A percentile compares a stretch with the other conserved stretches of the same genome.
Evolutionary conservation across 53 echinoderm and acorn worm species (phyloP).

Genomic region (Pentamera pediparva): DNA sequence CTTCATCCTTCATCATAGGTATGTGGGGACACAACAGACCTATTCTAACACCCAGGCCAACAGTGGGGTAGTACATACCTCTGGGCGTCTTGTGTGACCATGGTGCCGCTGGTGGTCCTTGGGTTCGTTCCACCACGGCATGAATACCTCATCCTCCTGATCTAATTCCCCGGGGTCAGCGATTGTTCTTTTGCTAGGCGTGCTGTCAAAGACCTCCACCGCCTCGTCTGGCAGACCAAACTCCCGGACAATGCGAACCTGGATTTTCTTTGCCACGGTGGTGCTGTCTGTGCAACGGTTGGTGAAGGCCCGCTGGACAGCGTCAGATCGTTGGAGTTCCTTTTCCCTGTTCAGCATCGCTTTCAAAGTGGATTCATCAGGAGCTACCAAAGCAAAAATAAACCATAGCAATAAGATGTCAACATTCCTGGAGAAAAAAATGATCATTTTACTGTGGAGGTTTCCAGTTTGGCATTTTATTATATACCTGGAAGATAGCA

Average conservation of each 20-base stretch:
- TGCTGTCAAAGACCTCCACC: conserved; percentile 70
- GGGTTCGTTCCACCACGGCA: conserved; percentile 88
- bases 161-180: conserved; percentile 56
- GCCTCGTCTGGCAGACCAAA: conserved; percentile 97
- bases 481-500: too few relatives aligned
- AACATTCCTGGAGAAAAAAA: too few relatives aligned
- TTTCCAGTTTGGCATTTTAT: too few relatives aligned
- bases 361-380: conserved; percentile 79
- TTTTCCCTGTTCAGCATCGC: conserved; percentile 90
- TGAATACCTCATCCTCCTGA: conserved; percentile 80
- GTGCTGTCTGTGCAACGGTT: conserved; percentile 68
- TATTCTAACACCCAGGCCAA: too few relatives aligned
- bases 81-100: conserved; percentile 54
- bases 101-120: conserved; percentile 75
- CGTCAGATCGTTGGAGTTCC: conserved; percentile 75
- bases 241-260: conserved; percentile 79
- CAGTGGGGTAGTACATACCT: conserved; percentile 37
- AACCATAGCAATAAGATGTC: too few relatives aligned
- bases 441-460: too few relatives aligned
- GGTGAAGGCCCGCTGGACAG: conserved; percentile 75
- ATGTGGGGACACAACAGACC: too few relatives aligned
- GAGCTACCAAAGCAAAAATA: conserved; percentile 48
- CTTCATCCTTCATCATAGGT: too few relatives aligned
- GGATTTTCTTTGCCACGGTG: conserved; percentile 70
- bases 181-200: conserved; percentile 18